Base-by-base conservation (phyloP, 2,113 vertebrate genomes). In the Larimichthys polyactis region DNA sequence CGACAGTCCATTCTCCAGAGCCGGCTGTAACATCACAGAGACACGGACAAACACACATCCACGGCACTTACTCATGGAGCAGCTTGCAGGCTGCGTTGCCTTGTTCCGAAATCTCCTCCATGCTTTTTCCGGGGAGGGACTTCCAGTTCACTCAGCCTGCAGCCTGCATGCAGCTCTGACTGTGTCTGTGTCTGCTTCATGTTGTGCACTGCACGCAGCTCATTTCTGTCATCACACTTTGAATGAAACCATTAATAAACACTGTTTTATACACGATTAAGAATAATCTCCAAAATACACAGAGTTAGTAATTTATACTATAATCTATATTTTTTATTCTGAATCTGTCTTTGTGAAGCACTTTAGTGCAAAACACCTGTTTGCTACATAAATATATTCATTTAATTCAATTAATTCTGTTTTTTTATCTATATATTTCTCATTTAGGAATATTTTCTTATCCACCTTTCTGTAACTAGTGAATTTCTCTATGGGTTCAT, bases 41-140 rank as follows among this genome's bases (percentile, higher is more conserved):
- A 22, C 67, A 12, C 52, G 67, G 46, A 67, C 27, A 49, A 51
- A 12, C 36, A 1, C 14, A 7, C 36, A n/a, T 69, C 71, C 54
- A n/a, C 54, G 5, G 67, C 43, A 40, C 52, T 55, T 22, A 0
- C 16, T 29, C 36, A 40, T 40, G 36, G 36, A 40, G 8, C 36
- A 40, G 27, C 43, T 15, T 2, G 46, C 75, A 44, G 63, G 32
- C 60, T 3, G 7, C 5, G 78, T 5, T 1, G 71, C 46, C 77
- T 70, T 44, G 66, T 55, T 76, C 81, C 32, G 49, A 83, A 49
- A 70, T 75, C 65, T 66, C 16, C 85, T 74, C 87, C 87, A 83
- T 76, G 87, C 90, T 90, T 90, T 88, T 94, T 95, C 93, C 93
- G 93, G 94, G 94, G 94, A 87, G 93, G 94, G 93, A 92, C 93